Evolutionary conservation across 64 coral and sea anemone genomes (phyloP).

Genomic region (Exaiptasia diaphana): DNA sequence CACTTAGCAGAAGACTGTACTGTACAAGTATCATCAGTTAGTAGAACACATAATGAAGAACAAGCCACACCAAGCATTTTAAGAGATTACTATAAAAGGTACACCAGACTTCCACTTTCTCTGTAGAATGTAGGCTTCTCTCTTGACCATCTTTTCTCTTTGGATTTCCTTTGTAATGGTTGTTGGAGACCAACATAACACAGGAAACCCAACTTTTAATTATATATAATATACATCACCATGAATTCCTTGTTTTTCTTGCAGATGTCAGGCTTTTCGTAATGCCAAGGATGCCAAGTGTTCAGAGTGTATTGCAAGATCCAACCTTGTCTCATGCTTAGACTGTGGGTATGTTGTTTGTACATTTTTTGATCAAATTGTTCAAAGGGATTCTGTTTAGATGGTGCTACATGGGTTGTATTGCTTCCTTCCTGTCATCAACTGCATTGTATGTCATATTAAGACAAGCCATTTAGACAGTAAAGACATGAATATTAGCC

Average conservation of each 20-base stretch:
- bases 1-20: slow-evolving; percentile 82
- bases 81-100: too few species aligned
- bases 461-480: not conserved
- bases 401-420: too few species aligned
- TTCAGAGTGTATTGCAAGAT: slow-evolving; percentile 66
- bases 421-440: too few species aligned
- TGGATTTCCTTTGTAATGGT: not conserved
- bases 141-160: not conserved
- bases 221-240: too few species aligned
- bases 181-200: too few species aligned
- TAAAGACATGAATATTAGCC: not conserved
- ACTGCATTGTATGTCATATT: not conserved
- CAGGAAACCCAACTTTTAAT: too few species aligned
- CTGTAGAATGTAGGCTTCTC: not conserved
- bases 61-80: too few species aligned
- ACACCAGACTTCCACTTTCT: not conserved
- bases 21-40: not conserved
- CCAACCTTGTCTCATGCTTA: slow-evolving; percentile 74
- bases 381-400: too few species aligned
- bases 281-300: slow-evolving; percentile 63
- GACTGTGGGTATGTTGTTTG: slow-evolving; percentile 73
- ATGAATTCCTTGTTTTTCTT: not conserved
- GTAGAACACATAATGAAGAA: too few species aligned
- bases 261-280: slow-evolving; percentile 62
- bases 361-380: not conserved